Conservation (phyloP, 1,140 invertebrate genomes). For the Tetramorium alpestre region DNA sequence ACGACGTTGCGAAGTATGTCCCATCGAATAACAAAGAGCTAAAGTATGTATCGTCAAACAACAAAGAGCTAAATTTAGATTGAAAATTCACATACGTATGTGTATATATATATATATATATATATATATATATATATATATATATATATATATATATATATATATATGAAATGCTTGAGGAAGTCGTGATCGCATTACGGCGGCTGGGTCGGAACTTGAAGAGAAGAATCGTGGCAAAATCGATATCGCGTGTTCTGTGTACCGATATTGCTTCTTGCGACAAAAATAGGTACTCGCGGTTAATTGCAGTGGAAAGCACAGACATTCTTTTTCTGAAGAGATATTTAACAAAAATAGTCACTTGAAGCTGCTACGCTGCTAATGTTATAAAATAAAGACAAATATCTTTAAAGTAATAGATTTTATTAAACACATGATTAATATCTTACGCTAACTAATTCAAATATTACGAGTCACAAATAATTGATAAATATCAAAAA, state of each 20-base stretch:
- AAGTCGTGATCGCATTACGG: constrained; percentile 30
- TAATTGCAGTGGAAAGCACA: constrained; percentile 24
- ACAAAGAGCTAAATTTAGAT: constrained; percentile 50
- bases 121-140: neutral
- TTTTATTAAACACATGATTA: neutral
- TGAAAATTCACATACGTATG: constrained; percentile 22
- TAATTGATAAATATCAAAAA: neutral
- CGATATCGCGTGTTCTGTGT: constrained; percentile 44
- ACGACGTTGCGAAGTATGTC: constrained; percentile 25
- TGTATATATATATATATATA: neutral
- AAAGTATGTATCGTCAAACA: constrained; percentile 28
- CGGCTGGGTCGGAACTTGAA: neutral
- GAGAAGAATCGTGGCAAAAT: constrained; percentile 37
- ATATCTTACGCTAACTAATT: neutral
- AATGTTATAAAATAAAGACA: neutral
- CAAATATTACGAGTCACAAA: neutral
- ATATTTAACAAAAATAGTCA: neutral
- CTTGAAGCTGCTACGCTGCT: neutral
- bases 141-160: neutral
- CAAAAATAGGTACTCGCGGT: constrained; percentile 37
- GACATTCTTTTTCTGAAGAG: neutral
- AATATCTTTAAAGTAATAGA: neutral
- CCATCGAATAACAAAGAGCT: constrained; percentile 42
- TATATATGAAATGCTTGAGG: neutral
- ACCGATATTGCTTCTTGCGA: constrained; percentile 31